phyloP scores from a whole-genome alignment of 2,113 vertebrate species.

The Ameiurus melas region DNA sequence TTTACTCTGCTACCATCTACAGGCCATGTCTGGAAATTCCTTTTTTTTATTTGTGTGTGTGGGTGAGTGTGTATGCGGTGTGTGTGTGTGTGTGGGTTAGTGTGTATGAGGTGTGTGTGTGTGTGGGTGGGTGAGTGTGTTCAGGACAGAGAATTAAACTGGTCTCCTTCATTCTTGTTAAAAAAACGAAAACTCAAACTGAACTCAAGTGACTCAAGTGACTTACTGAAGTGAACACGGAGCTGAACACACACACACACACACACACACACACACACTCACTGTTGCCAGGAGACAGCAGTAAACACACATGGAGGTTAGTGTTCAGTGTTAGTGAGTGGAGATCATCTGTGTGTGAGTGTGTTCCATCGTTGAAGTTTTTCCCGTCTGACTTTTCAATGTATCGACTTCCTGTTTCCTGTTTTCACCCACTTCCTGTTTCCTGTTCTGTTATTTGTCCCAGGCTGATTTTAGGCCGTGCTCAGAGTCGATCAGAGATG shows the following conservation, averaged over 20 bases:
- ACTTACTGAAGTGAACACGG: background rate
- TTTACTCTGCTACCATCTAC: conserved; percentile 64
- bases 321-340: background rate
- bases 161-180: background rate
- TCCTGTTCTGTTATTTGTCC: background rate
- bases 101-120: background rate
- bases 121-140: background rate
- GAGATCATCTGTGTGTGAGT: background rate
- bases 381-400: background rate
- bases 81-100: background rate
- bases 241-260: background rate
- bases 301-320: background rate
- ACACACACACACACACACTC: background rate
- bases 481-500: background rate
- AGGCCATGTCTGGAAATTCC: conserved; percentile 13
- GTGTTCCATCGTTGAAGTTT: background rate
- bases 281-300: background rate
- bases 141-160: background rate
- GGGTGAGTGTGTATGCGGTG: background rate
- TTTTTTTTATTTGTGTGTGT: too few relatives aligned
- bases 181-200: too few relatives aligned
- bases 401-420: conserved; percentile 8
- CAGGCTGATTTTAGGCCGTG: background rate
- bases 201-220: too few relatives aligned
- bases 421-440: background rate